Evolutionary conservation across 1,140 invertebrate species (phyloP), one percentile per base, ranked within the genome.

Genomic region (Cephus cinctus): DNA sequence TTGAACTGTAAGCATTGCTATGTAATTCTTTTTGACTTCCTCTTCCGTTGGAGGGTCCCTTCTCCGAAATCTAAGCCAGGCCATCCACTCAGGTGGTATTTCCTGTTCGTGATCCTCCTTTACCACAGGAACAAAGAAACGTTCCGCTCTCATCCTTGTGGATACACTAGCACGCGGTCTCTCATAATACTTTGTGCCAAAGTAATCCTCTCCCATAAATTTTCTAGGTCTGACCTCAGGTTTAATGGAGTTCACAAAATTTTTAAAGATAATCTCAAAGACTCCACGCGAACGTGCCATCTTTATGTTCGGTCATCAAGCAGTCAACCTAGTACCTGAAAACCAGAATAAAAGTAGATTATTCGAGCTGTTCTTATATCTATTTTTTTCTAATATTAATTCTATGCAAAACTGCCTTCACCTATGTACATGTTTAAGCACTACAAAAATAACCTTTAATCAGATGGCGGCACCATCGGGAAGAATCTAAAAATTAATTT

Each of bases 181-280:
- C 76, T 94, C 89, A 67, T 78, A 94, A 69, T 90, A 94, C 61
- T 84, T 84, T 61, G 90, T 93, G 1, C 90, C 89, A 62, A 86
- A 81, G 57, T 86, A 82, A 75, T 94, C 90, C 63, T 82, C 80
- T 11, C 87, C 88, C 60, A 73, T 52, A 19, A 64, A 54, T 8
- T 47, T 22, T 47, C 59, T 11, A 76, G 61, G 53, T 78, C 73
- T 0, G 81, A 81, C 46, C 65, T 78, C 5, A 87, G 47, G n/a
- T n/a, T n/a, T n/a, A n/a, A n/a, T n/a, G 0, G 85, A 86, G 21
- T 80, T 78, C 11, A 83, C 54, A 49, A 87, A 86, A 56, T 80
- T 78, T 47, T 68, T 73, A 16, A 80, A 76, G 43, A 84, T 78
- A 11, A 80, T 75, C 45, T 20, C 45, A 9, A 76, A 43, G 4